Evolutionary conservation across 1,140 invertebrate genomes (phyloP), one percentile per base, ranked within the genome.

Genomic region (Listronotus bonariensis): DNA sequence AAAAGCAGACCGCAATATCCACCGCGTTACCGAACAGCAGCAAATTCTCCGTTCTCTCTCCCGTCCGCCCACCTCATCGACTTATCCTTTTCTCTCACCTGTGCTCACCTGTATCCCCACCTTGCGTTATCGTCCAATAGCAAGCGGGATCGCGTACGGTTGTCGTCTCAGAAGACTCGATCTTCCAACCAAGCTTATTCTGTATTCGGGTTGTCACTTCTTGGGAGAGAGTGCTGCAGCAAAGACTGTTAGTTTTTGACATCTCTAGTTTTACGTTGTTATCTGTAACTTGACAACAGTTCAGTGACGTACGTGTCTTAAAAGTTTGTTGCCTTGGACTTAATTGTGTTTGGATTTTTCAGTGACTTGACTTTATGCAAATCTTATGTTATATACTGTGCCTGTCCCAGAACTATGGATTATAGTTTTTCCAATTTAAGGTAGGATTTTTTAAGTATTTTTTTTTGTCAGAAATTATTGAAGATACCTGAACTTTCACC

Each of bases 41-140:
- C 15, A 14, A 17, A 3, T 1, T 20, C 34, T 48, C 43, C 20
- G 18, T 18, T 63, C 60, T 55, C 52, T n/a, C 60, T 54, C 52
- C 41, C 11, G 41, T 15, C 51, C 60, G 45, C 51, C 49, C 60
- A 46, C 46, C 45, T 18, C 38, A 38, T 14, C n/a, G 10, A n/a
- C 7, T 17, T 32, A 32, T 63, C 53, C 34, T 45, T 55, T 15
- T 63, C 52, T n/a, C 40, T 14, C 60, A 63, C 60, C 52, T 55
- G 60, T 26, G 52, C 17, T 63, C 60, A 63, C 60, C 60, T 63
- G 60, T 42, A 45, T 41, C 60, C 60, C 60, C 34, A 20, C 58
- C 49, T 17, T 14, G 26, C 51, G 10, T 49, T 9, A 15, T 11
- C 51, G 18, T 48, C 60, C 60, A 63, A 63, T 63, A 7, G 14